Base-by-base conservation (phyloP, 2,113 vertebrate species). In the Alligator mississippiensis region DNA sequence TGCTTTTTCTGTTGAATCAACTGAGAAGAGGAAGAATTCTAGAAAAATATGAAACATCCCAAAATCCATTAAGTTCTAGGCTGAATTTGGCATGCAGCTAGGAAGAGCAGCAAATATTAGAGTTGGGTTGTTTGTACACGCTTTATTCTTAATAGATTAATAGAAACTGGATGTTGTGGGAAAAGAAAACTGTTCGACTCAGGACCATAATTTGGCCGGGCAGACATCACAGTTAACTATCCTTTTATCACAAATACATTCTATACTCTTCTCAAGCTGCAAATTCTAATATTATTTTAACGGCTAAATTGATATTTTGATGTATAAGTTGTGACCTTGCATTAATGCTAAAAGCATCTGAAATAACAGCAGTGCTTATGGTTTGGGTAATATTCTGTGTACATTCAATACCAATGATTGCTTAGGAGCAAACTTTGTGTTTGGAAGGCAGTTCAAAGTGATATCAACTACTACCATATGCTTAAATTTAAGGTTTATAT, bases 211-310 rank as follows among this genome's bases (percentile, higher is more conserved):
- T 77, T 82, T 77, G 25, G 4, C 21, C 74, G 2, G 62, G 1
- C 0, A 1, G 14, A 55, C 1, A 0, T 70, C 84, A 84, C 27
- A 55, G 27, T 82, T 18, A 5, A 6, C 34, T 47, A 4, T 61
- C 6, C 47, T 89, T 87, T 60, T 10, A 27, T 84, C 54, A 21
- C 0, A 2, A 28, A 28, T 66, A 5, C 34, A 80, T 38, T 57
- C 64, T 80, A 14, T 30, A 5, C 54, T 87, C 30, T 63, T 93
- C 66, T 18, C 25, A 60, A 72, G 16, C 21, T 22, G 1, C 14
- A 11, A 85, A 38, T n/a, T 91, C 62, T 2, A 3, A 38, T 19
- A 22, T 21, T 87, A 9, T 14, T n/a, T 82, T 58, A 17, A 70
- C 27, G 76, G 57, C 21, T 77, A 34, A 5, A 19, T 54, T 70